These are phyloP conservation scores for Lycocerus yunnanus DNA, from an alignment of 2,888 invertebrate genomes.

Conservation along the genomic window DNA sequence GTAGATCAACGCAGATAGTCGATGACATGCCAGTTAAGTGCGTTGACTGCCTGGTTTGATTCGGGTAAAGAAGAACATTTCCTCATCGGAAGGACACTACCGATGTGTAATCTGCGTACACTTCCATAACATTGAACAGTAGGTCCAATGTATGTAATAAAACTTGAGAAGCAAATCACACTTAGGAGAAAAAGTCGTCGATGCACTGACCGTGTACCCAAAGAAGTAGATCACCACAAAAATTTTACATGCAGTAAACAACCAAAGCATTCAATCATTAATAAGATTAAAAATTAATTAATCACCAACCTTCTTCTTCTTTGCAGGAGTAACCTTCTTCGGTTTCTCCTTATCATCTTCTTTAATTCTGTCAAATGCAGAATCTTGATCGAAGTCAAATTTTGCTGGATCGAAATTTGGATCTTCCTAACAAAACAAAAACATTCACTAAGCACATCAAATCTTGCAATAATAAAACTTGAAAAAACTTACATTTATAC, in stretches of 20 bases:
- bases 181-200: no score
- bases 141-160: no score
- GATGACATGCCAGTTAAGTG: no score
- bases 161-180: no score
- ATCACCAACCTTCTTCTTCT: constrained; percentile 43
- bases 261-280: background rate
- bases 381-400: constrained; percentile 56
- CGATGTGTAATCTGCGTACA: no score
- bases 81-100: no score
- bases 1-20: background rate
- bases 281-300: background rate
- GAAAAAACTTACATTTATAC: constrained; percentile 63
- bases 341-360: constrained; percentile 33
- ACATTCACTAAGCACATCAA: background rate
- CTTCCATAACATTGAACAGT: no score
- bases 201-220: no score
- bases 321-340: constrained; percentile 33
- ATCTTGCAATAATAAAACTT: constrained; percentile 7
- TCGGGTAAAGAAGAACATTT: no score
- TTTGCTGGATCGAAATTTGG: constrained; percentile 59
- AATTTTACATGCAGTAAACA: background rate
- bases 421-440: constrained; percentile 49
- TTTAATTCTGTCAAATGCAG: constrained; percentile 70
- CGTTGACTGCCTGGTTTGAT: no score
- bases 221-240: background rate